Evolutionary conservation across 23 tunicate species (phyloP).

Genomic region (Styela clava): DNA sequence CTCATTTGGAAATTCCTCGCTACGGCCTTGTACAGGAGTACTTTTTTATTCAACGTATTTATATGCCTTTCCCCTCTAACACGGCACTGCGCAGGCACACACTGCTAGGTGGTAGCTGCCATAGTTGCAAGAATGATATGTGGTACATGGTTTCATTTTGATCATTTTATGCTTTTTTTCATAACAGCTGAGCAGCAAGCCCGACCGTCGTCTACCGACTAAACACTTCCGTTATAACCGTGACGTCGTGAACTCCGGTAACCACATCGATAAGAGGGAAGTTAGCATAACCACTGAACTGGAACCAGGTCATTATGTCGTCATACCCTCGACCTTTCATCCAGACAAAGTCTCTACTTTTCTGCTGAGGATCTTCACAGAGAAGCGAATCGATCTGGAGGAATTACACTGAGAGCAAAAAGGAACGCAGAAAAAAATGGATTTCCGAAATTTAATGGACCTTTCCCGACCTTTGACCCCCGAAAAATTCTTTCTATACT

Average conservation of each 20-base stretch:
- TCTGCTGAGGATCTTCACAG: slow-evolving; percentile 70
- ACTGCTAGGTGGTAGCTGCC: no score
- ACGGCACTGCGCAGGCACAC: no score
- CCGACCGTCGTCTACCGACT: slow-evolving; percentile 28
- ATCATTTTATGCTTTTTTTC: no score
- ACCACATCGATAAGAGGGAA: slow-evolving; percentile 62
- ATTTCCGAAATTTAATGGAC: no score
- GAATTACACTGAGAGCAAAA: slow-evolving; percentile 15
- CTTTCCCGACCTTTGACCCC: no score
- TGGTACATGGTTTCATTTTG: no score
- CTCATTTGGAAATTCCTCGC: no score
- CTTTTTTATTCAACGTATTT: no score
- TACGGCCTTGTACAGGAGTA: no score
- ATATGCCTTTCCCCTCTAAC: no score
- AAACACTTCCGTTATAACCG: slow-evolving; percentile 44
- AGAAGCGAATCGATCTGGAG: slow-evolving; percentile 49
- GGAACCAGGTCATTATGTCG: slow-evolving; percentile 72
- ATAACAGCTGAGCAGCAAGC: slow-evolving; percentile 43
- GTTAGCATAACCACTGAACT: slow-evolving; percentile 68
- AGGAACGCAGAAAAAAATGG: background rate
- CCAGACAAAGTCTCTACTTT: slow-evolving; percentile 38
- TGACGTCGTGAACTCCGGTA: slow-evolving; percentile 39
- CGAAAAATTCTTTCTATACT: no score
- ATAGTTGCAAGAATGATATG: no score
- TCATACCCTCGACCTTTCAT: slow-evolving; percentile 74